Evolutionary conservation across 2,888 invertebrate species (phyloP).

Genomic region (Morpho deidamia): DNA sequence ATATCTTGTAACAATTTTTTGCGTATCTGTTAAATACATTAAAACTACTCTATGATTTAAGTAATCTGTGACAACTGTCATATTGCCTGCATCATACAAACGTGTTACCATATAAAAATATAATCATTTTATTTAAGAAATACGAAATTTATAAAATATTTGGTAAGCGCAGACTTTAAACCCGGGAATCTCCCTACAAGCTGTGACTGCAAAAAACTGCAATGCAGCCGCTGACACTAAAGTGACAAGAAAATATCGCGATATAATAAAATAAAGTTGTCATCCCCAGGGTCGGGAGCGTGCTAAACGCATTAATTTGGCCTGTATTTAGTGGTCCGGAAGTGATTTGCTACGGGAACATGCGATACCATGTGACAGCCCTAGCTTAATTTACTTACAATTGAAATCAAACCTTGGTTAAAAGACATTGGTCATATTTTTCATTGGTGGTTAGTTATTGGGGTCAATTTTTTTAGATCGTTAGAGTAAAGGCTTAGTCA

Average conservation of each 20-base stretch:
- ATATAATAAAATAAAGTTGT: slow-evolving; percentile 77
- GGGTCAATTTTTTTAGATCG: slow-evolving; percentile 56
- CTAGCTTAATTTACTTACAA: slow-evolving; percentile 32
- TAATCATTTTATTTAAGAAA: background rate
- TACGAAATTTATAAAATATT: too few relatives aligned
- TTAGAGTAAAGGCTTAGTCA: slow-evolving; percentile 28
- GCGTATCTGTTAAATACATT: too few relatives aligned
- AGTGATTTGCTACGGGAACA: slow-evolving; percentile 78
- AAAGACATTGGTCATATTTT: slow-evolving; percentile 3
- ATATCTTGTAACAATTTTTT: too few relatives aligned
- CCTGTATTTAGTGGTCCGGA: slow-evolving; percentile 77
- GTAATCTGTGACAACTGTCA: too few relatives aligned
- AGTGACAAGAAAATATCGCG: slow-evolving; percentile 74
- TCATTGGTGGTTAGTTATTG: slow-evolving; percentile 45
- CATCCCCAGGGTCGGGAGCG: slow-evolving; percentile 72
- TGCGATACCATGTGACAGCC: slow-evolving; percentile 60
- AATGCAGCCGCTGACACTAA: slow-evolving; percentile 46
- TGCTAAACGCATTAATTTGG: slow-evolving; percentile 78
- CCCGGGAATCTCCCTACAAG: background rate
- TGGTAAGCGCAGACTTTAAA: too few relatives aligned
- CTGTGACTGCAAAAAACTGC: slow-evolving; percentile 15
- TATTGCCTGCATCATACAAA: background rate
- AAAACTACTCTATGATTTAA: too few relatives aligned
- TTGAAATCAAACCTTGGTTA: slow-evolving; percentile 46
- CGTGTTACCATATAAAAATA: background rate